Evolutionary conservation across 2,113 vertebrate species (phyloP).

Genomic region (Hyla sarda): DNA sequence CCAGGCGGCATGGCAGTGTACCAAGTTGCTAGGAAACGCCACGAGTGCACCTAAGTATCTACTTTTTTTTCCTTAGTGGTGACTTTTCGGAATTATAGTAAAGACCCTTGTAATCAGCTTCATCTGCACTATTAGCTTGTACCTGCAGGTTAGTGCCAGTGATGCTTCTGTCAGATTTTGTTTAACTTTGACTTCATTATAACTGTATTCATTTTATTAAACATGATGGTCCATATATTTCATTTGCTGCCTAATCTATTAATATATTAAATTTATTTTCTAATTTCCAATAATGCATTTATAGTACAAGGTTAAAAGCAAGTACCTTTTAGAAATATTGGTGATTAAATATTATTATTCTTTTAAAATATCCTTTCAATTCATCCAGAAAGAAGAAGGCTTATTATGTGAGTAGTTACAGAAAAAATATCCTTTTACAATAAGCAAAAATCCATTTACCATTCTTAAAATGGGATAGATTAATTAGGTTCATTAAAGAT

Average conservation of each 20-base stretch:
- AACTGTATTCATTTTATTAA: background rate
- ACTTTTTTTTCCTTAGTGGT: no score
- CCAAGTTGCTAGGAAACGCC: no score
- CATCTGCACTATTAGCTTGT: no score
- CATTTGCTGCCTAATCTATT: background rate
- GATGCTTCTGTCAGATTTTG: no score
- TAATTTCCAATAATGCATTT: background rate
- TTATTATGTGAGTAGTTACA: background rate
- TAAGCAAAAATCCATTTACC: constrained; percentile 7
- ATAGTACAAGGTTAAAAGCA: background rate
- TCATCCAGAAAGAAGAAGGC: background rate
- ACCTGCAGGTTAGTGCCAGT: no score
- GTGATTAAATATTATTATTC: constrained; percentile 2
- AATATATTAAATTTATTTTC: background rate
- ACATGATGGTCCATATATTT: background rate
- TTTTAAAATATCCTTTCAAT: background rate
- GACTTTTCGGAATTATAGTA: no score
- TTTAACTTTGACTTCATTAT: background rate
- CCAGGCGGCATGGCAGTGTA: no score
- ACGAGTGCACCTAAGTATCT: no score
- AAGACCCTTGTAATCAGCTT: no score
- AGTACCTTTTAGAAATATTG: background rate
- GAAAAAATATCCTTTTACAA: background rate
- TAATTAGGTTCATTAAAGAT: constrained; percentile 27
- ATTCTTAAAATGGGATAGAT: background rate